Evolutionary conservation across 92 coral and sea anemone species (phyloP).

Genomic region (Parazoanthus darwini): DNA sequence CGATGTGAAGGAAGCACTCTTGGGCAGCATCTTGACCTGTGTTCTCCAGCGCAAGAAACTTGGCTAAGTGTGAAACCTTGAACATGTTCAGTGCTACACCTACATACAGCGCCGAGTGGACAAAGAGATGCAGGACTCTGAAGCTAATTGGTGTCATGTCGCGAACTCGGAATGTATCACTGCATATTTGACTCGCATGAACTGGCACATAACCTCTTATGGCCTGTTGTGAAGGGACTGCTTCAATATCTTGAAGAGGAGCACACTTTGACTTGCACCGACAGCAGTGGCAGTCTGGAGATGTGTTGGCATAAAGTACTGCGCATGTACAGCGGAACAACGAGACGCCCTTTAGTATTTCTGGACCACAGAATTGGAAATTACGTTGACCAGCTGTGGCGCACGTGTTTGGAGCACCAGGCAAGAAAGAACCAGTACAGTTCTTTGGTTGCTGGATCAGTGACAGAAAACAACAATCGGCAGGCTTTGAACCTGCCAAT

Average conservation of each 20-base stretch:
- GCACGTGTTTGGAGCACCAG: neutral
- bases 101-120: conserved; percentile 72
- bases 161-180: conserved; percentile 54
- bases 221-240: neutral
- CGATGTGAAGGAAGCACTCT: conserved; percentile 70
- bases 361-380: conserved; percentile 11
- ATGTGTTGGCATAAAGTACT: conserved; percentile 8
- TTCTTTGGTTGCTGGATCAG: conserved; percentile 51
- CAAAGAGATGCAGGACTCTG: conserved; percentile 80
- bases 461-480: conserved; percentile 39
- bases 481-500: conserved; percentile 10
- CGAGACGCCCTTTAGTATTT: neutral
- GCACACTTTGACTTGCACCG: conserved; percentile 38
- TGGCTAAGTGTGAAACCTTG: conserved; percentile 46
- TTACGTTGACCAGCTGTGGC: neutral
- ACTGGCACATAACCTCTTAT: conserved; percentile 52
- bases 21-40: conserved; percentile 46
- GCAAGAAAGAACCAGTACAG: conserved; percentile 8
- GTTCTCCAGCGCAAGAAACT: conserved; percentile 45
- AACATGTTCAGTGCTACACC: conserved; percentile 69
- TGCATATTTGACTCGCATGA: neutral
- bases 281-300: conserved; percentile 17
- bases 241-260: neutral
- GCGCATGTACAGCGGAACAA: conserved; percentile 23
- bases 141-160: conserved; percentile 69